Evolutionary conservation across 2,888 invertebrate species (phyloP).

Genomic region (Ametastegia equiseti): DNA sequence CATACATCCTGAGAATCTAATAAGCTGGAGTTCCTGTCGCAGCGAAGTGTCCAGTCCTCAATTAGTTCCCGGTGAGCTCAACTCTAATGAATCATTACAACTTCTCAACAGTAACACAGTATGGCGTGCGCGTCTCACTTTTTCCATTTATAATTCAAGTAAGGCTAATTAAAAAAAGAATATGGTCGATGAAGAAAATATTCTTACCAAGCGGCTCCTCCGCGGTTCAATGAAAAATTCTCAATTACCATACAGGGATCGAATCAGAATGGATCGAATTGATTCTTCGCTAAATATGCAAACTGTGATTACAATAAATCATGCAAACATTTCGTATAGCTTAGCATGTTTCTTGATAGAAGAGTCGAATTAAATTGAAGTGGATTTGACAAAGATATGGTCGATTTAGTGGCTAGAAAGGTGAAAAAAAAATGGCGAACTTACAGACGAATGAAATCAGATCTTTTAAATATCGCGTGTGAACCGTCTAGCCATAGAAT

Average conservation of each 20-base stretch:
- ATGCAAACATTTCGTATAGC: background rate
- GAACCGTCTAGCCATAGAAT: background rate
- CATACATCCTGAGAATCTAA: background rate
- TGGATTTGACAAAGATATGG: background rate
- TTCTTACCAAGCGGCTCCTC: background rate
- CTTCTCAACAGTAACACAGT: background rate
- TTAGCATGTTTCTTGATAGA: background rate
- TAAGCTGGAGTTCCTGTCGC: background rate
- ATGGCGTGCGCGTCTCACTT: background rate
- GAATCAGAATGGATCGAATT: no score
- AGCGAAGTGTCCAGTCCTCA: constrained; percentile 1
- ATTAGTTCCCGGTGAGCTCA: background rate
- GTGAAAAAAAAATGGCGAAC: background rate
- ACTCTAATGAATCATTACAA: constrained; percentile 14
- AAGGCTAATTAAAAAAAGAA: background rate
- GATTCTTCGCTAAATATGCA: no score
- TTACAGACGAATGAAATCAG: background rate
- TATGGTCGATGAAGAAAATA: background rate
- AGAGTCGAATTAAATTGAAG: background rate
- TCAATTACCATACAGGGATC: no score
- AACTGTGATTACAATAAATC: no score
- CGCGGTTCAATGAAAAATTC: background rate
- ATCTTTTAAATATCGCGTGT: constrained; percentile 14
- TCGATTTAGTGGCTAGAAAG: background rate
- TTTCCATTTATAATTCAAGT: constrained; percentile 10